Evolutionary conservation across 1,140 invertebrate genomes (phyloP), one percentile per base, ranked within the genome.

Genomic region (Drosophila watanabei): DNA sequence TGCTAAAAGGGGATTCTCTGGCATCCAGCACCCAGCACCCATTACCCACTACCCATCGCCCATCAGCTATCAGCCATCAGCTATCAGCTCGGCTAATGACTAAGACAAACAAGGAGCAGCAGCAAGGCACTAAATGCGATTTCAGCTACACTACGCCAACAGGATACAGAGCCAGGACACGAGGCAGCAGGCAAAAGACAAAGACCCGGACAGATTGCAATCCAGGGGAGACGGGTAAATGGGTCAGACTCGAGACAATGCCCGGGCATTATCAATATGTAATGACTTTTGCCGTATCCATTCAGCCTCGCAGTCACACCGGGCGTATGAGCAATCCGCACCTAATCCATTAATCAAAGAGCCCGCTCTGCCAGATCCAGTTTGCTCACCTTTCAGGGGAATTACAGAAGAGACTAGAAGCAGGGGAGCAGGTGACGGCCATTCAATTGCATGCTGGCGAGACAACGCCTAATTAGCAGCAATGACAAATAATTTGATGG

Each of bases 51-150:
- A 57, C 33, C 33, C 32, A 6, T 28, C 39, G 43, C 2, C 57
- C 28, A 32, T 39, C 61, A 58, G n/a, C 20, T n/a, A 58, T 60
- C 52, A 56, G 30, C 59, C 73, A 76, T 43, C 58, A 60, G 66
- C 68, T 45, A 83, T 64, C 72, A 73, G 54, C 64, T 82, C 60
- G 57, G 75, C 82, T 86, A 86, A 85, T 85, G 79, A 86, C 61
- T 73, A 71, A 72, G 51, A 63, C 52, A 64, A 75, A 79, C 59
- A 79, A 64, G 37, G 37, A 75, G 43, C 51, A 52, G 18, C 57
- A 46, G 33, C 57, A 49, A 56, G 54, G 72, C 64, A 56, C 57
- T 60, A 68, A 81, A 79, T 81, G 80, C 65, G 65, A 80, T 84
- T 87, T 73, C 62, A 81, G 79, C 62, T 80, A 20, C 58, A 52